A percentile compares a stretch with the other conserved stretches of the same genome.
These are phyloP conservation scores for Ceyx erithaca DNA, from an alignment of 2,797 vertebrate genomes.

Conservation along the genomic window DNA sequence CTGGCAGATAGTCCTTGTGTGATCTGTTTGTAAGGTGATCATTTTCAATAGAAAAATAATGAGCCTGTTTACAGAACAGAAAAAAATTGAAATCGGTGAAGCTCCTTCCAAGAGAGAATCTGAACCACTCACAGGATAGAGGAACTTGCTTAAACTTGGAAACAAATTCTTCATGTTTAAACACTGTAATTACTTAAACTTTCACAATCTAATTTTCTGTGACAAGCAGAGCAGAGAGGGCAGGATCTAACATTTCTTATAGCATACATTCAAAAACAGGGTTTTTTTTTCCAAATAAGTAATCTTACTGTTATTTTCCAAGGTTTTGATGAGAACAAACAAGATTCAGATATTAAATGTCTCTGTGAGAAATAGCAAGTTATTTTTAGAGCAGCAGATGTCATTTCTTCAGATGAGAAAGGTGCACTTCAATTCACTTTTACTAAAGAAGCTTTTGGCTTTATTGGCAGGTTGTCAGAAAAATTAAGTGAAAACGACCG, in stretches of 20 bases:
- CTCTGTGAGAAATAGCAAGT: conserved; percentile 11
- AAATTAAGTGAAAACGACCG: conserved; percentile 19
- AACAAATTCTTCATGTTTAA: neutral
- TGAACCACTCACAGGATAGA: neutral
- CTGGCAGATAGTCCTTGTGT: neutral
- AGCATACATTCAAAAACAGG: neutral
- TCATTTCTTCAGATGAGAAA: conserved; percentile 23
- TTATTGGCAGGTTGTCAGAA: conserved; percentile 26
- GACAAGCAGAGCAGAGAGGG: neutral
- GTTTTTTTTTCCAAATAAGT: neutral
- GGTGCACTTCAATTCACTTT: conserved; percentile 2
- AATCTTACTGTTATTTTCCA: conserved; percentile 22
- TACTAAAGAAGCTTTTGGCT: conserved; percentile 5
- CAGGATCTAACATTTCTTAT: neutral
- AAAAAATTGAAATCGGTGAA: neutral
- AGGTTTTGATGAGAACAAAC: neutral
- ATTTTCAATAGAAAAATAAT: conserved; percentile 9
- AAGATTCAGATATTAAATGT: neutral
- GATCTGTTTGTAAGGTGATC: neutral
- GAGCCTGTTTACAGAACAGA: neutral
- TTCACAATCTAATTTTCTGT: neutral
- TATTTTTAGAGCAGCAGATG: conserved; percentile 33
- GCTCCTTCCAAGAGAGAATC: neutral
- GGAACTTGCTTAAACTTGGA: neutral
- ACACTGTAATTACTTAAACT: neutral